phyloP scores from a whole-genome alignment of 2,888 invertebrate species.

The Sphaeridia pumilis region DNA sequence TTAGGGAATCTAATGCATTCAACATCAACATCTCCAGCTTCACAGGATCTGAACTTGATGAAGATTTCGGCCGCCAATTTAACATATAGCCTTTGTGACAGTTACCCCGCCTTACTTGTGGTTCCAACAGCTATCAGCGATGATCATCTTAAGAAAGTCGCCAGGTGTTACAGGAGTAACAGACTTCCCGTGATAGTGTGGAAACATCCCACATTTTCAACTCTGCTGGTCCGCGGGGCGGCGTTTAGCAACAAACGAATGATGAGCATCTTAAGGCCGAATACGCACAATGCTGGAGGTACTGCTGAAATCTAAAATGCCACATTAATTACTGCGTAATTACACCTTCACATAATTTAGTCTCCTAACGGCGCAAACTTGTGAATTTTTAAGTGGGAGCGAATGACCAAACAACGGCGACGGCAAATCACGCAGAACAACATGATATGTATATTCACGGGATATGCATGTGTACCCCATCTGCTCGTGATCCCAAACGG shows the following conservation, averaged over 20 bases:
- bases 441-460: conserved; percentile 64
- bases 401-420: conserved; percentile 51
- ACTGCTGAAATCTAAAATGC: too few relatives aligned
- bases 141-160: conserved; percentile 75
- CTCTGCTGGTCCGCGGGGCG: conserved; percentile 64
- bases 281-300: conserved; percentile 42
- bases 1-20: conserved; percentile 45
- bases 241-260: conserved; percentile 68
- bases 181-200: conserved; percentile 86
- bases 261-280: conserved; percentile 76
- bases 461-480: conserved; percentile 61
- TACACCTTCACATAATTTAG: too few relatives aligned
- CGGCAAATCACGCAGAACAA: conserved; percentile 65
- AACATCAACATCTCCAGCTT: conserved; percentile 37
- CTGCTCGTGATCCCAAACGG: too few relatives aligned
- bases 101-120: conserved; percentile 83
- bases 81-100: conserved; percentile 70
- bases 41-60: conserved; percentile 54
- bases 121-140: conserved; percentile 79
- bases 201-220: conserved; percentile 78
- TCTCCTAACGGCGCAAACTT: too few relatives aligned
- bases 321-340: too few relatives aligned
- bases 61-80: conserved; percentile 75
- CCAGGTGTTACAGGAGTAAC: conserved; percentile 76
- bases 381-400: conserved; percentile 24